These are phyloP conservation scores for Danionella dracula DNA, from an alignment of 2,797 vertebrate genomes.

Conservation along the genomic window DNA sequence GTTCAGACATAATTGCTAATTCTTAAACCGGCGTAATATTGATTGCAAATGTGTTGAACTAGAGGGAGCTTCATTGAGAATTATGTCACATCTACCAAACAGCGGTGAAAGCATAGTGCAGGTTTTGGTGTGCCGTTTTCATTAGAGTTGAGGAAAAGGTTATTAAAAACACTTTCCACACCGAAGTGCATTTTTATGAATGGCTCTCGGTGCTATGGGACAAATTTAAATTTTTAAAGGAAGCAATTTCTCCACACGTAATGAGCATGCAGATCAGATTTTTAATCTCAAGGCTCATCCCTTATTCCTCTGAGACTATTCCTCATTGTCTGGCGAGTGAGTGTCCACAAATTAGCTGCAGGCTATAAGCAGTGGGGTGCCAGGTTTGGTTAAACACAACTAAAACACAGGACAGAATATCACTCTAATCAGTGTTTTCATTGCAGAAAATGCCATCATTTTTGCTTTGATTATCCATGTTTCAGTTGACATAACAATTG, in stretches of 20 bases:
- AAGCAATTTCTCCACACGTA: conserved; percentile 27
- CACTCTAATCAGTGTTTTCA: too few species aligned
- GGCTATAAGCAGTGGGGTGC: neutral
- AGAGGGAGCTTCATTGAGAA: neutral
- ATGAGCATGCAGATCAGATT: conserved; percentile 32
- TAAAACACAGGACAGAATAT: neutral
- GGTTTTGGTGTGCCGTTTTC: conserved; percentile 10
- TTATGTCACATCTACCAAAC: conserved; percentile 8
- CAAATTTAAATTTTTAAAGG: conserved; percentile 40
- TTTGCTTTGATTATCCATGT: too few species aligned
- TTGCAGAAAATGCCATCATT: too few species aligned
- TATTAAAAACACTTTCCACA: conserved; percentile 43
- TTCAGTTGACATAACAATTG: too few species aligned
- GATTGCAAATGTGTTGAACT: conserved; percentile 15
- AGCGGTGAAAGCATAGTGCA: too few species aligned
- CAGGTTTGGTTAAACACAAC: neutral
- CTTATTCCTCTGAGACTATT: conserved; percentile 5
- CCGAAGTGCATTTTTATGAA: conserved; percentile 40
- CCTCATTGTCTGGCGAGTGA: conserved; percentile 31
- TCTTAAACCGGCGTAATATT: conserved; percentile 3
- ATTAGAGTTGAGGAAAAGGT: conserved; percentile 17
- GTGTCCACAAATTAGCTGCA: conserved; percentile 5
- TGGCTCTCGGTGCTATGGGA: conserved; percentile 21
- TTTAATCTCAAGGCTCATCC: conserved; percentile 33
- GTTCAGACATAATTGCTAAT: conserved; percentile 33